Evolutionary conservation across 2,113 vertebrate genomes (phyloP).

Genomic region (Phainopepla nitens): DNA sequence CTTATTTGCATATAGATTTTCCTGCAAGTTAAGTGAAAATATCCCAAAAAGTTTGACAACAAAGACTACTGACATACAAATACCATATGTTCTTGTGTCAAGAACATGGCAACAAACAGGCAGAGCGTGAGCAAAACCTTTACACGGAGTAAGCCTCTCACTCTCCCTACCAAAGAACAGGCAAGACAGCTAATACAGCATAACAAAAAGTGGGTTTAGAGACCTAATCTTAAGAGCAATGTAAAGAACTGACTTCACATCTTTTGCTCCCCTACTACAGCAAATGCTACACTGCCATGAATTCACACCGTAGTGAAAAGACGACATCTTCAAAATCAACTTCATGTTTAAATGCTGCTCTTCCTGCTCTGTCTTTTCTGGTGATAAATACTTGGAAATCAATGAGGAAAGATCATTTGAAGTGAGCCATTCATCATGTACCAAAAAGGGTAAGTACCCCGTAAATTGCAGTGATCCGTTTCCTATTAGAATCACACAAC

Average conservation of each 20-base stretch:
- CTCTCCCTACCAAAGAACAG: neutral
- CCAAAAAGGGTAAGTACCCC: conserved; percentile 73
- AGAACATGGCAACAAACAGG: neutral
- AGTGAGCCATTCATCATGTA: conserved; percentile 74
- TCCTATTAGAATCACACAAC: conserved; percentile 76
- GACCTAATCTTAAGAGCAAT: neutral
- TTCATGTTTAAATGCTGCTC: conserved; percentile 71
- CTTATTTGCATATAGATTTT: neutral
- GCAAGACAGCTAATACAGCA: neutral
- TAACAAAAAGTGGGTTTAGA: conserved; percentile 12
- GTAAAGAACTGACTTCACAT: neutral
- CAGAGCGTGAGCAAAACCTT: neutral
- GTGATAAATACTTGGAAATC: conserved; percentile 72
- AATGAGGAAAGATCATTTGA: conserved; percentile 74
- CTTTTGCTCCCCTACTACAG: conserved; percentile 6
- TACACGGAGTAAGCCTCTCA: neutral
- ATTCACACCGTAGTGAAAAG: conserved; percentile 63
- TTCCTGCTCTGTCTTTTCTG: conserved; percentile 47
- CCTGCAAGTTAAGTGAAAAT: neutral
- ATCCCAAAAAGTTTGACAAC: neutral
- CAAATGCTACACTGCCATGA: conserved; percentile 29
- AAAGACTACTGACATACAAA: neutral
- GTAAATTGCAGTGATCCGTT: conserved; percentile 76
- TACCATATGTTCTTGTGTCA: neutral
- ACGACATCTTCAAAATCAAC: conserved; percentile 77